Evolutionary conservation across 2,888 invertebrate species (phyloP).

Genomic region (Limnephilus rhombicus): DNA sequence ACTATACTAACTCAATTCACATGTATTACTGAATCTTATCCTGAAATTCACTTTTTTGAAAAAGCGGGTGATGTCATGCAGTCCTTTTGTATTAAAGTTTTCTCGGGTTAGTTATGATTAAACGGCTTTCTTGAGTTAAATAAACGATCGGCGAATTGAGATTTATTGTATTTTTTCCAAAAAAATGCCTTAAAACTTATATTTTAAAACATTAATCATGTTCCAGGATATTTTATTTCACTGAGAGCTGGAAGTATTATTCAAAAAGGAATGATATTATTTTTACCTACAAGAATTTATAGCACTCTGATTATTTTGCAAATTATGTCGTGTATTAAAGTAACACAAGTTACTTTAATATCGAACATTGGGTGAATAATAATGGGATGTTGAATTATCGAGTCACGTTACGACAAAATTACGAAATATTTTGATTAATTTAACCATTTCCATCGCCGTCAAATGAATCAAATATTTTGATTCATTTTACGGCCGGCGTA

Average conservation of each 20-base stretch:
- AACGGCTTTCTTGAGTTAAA: neutral
- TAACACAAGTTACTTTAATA: neutral
- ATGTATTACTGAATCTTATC: neutral
- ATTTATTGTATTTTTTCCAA: neutral
- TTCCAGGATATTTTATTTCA: neutral
- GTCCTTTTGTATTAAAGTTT: neutral
- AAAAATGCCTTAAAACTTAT: neutral
- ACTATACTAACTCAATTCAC: too few relatives aligned
- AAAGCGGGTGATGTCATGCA: neutral
- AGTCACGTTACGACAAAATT: neutral
- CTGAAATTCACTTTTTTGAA: neutral
- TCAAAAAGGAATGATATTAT: neutral
- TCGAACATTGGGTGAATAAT: neutral
- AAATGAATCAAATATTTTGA: too few relatives aligned
- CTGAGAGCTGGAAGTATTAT: neutral
- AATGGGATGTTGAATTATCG: neutral
- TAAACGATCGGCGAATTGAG: neutral
- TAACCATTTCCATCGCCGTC: too few relatives aligned
- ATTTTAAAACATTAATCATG: neutral
- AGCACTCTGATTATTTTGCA: neutral
- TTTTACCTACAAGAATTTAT: neutral
- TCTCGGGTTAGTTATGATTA: neutral
- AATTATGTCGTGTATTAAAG: neutral
- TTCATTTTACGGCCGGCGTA: too few relatives aligned
- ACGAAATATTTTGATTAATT: neutral